Evolutionary conservation across 2,113 vertebrate species (phyloP).

Genomic region (Xiphias gladius): DNA sequence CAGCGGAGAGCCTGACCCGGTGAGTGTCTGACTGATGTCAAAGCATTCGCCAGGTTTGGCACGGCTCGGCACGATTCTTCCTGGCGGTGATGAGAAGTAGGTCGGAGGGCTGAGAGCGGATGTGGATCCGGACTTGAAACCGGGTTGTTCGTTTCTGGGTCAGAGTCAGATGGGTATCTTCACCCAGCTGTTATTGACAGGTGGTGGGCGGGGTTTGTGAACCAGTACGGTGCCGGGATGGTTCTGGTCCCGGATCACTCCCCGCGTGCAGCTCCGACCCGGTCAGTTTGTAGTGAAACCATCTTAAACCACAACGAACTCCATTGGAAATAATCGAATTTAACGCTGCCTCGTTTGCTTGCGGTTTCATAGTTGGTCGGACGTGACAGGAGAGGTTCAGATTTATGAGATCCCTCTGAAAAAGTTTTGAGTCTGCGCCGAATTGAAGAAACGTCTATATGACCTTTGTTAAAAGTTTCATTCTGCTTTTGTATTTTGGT

Average conservation of each 20-base stretch:
- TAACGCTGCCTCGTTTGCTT: neutral
- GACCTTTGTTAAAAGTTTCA: too few species aligned
- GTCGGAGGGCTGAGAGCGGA: neutral
- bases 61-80: neutral
- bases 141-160: neutral
- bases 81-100: neutral
- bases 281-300: too few species aligned
- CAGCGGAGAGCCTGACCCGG: neutral
- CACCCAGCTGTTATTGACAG: neutral
- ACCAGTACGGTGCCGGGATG: neutral
- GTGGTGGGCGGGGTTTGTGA: neutral
- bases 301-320: neutral
- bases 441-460: neutral
- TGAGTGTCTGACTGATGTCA: neutral
- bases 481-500: too few species aligned
- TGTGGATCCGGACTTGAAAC: neutral
- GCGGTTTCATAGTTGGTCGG: too few species aligned
- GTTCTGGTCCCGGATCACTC: neutral
- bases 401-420: neutral
- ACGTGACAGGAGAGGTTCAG: too few species aligned
- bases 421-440: neutral
- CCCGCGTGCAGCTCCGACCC: too few species aligned
- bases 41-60: accelerated
- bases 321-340: neutral
- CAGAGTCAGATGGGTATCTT: neutral